A percentile compares a stretch with the other conserved stretches of the same genome.
phyloP scores from a whole-genome alignment of 2,888 invertebrate species.

The Drosophila meridiana region DNA sequence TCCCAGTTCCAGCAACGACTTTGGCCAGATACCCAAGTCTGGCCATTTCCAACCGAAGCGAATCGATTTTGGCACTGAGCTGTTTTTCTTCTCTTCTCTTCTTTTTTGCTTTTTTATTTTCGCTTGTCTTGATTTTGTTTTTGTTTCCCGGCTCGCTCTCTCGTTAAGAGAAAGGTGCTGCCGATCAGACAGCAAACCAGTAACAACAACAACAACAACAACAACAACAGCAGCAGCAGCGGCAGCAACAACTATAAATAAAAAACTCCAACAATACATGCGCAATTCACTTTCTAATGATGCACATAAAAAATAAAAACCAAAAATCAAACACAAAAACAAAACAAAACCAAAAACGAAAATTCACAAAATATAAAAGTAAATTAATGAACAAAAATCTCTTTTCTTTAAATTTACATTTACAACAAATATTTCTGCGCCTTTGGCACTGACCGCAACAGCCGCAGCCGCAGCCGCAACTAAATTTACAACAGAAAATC shows the following conservation, averaged over 20 bases:
- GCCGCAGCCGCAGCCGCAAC: neutral
- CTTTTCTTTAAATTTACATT: conserved; percentile 23
- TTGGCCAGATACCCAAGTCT: conserved; percentile 13
- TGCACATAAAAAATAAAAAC: conserved; percentile 59
- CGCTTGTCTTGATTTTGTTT: conserved; percentile 29
- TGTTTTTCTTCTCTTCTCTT: conserved; percentile 33
- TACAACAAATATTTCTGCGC: conserved; percentile 41
- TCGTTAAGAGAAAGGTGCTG: conserved; percentile 63
- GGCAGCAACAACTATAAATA: conserved; percentile 15
- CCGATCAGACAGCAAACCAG: conserved; percentile 59
- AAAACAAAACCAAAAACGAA: conserved; percentile 20
- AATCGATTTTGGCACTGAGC: conserved; percentile 66
- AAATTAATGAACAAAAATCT: conserved; percentile 27
- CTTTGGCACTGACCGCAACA: conserved; percentile 47
- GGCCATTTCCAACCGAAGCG: conserved; percentile 47
- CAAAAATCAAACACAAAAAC: conserved; percentile 25
- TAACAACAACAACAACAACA: conserved; percentile 48
- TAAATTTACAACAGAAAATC: conserved; percentile 8
- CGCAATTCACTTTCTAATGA: conserved; percentile 66
- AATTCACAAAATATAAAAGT: conserved; percentile 19
- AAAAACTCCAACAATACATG: conserved; percentile 50
- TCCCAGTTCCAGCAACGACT: conserved; percentile 15
- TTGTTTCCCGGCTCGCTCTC: conserved; percentile 41
- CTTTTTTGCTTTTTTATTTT: conserved; percentile 6
- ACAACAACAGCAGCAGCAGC: conserved; percentile 23